These are phyloP conservation scores for Tholera decimalis DNA, from an alignment of 2,888 invertebrate species.

Conservation along the genomic window DNA sequence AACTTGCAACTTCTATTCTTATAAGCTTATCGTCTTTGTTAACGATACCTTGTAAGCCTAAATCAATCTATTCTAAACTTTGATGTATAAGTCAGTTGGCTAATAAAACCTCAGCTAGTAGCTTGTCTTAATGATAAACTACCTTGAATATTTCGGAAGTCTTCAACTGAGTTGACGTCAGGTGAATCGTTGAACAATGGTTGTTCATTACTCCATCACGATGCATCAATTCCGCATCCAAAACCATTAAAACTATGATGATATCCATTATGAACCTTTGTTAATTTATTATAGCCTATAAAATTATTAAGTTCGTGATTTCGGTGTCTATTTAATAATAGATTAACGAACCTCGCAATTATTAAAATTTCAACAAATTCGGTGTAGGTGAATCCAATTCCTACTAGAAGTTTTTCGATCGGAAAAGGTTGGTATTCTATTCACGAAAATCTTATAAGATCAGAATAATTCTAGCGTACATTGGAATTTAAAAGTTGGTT, in stretches of 20 bases:
- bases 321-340: conserved; percentile 29
- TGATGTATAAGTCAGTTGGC: not conserved
- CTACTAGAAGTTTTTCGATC: not conserved
- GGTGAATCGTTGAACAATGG: conserved; percentile 79
- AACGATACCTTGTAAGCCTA: not conserved
- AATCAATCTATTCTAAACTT: not conserved
- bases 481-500: conserved; percentile 3
- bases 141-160: conserved; percentile 89
- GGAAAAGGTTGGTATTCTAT: not conserved
- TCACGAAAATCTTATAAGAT: conserved; percentile 23
- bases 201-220: conserved; percentile 86
- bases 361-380: not conserved
- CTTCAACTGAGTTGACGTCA: conserved; percentile 80
- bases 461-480: not conserved
- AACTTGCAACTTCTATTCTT: too few relatives aligned
- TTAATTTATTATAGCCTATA: conserved; percentile 44
- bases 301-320: conserved; percentile 51
- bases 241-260: conserved; percentile 82
- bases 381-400: not conserved
- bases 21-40: conserved; percentile 9
- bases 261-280: conserved; percentile 62
- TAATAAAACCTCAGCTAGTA: conserved; percentile 37
- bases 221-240: conserved; percentile 84
- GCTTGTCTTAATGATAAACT: conserved; percentile 65
- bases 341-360: not conserved